These are phyloP conservation scores for Serrognathus titanus DNA, from an alignment of 2,888 invertebrate genomes.

Conservation along the genomic window DNA sequence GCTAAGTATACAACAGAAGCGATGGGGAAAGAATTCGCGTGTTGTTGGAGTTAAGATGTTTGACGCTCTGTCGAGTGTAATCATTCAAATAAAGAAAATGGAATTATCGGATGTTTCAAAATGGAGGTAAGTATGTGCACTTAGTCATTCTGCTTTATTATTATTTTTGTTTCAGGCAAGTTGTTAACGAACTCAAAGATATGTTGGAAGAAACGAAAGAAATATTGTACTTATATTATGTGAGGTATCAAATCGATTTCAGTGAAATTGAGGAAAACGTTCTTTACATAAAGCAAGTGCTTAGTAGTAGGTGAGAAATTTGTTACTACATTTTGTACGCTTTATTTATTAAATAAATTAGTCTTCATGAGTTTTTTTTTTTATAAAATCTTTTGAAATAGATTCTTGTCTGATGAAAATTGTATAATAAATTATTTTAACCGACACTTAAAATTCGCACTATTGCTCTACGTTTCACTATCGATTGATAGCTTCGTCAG, in stretches of 20 bases:
- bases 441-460: too few species aligned
- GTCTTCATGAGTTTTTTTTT: too few species aligned
- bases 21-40: constrained; percentile 1
- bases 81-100: constrained; percentile 1
- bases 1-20: constrained; percentile 1
- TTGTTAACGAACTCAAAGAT: constrained; percentile 36
- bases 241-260: constrained; percentile 11
- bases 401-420: too few species aligned
- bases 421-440: too few species aligned
- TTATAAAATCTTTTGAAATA: too few species aligned
- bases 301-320: too few species aligned
- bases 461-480: too few species aligned
- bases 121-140: not conserved
- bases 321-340: too few species aligned
- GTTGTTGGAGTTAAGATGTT: not conserved
- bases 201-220: constrained; percentile 39
- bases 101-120: not conserved
- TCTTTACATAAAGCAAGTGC: not conserved
- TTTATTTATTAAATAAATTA: too few species aligned
- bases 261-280: not conserved
- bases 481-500: too few species aligned
- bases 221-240: constrained; percentile 39
- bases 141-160: not conserved
- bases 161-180: constrained; percentile 26
- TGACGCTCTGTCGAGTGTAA: not conserved